Percentiles rank a stretch among this genome's conserved stretches.
Conservation (phyloP, 2,113 vertebrate genomes). For the Larimichthys crocea region DNA sequence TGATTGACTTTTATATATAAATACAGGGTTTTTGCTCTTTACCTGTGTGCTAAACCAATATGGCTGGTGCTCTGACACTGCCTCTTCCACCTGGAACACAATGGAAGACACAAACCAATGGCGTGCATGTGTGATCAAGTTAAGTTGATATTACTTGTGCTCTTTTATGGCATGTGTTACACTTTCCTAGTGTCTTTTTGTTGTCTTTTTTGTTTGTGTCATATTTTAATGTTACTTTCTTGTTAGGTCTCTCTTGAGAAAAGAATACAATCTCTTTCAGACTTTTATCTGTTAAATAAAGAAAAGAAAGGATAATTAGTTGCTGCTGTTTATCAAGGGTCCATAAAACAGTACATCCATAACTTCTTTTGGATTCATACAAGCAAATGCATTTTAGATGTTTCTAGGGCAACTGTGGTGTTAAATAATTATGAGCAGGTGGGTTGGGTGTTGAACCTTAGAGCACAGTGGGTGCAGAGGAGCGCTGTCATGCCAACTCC, state of each 20-base stretch:
- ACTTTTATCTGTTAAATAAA: neutral
- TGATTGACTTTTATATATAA: neutral
- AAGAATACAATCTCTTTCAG: neutral
- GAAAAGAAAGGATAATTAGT: neutral
- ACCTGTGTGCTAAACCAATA: neutral
- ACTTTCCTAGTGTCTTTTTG: neutral
- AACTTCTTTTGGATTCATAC: conserved; percentile 38
- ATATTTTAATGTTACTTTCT: neutral
- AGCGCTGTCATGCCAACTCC: conserved; percentile 49
- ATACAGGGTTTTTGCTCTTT: neutral
- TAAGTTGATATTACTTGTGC: neutral
- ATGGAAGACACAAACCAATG: no score
- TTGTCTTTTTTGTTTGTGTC: neutral
- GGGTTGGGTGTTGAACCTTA: conserved; percentile 40
- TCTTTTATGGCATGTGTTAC: neutral
- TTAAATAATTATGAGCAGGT: conserved; percentile 72
- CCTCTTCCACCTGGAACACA: no score
- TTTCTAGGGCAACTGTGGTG: conserved; percentile 42
- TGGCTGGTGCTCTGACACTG: neutral
- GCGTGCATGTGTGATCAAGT: neutral
- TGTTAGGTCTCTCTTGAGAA: conserved; percentile 4
- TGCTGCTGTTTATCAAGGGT: conserved; percentile 32
- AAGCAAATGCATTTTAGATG: conserved; percentile 68
- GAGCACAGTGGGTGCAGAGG: conserved; percentile 31
- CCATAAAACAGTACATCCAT: conserved; percentile 26